Evolutionary conservation across 2,888 invertebrate genomes (phyloP).

Genomic region (Prosopocoilus inquinatus): DNA sequence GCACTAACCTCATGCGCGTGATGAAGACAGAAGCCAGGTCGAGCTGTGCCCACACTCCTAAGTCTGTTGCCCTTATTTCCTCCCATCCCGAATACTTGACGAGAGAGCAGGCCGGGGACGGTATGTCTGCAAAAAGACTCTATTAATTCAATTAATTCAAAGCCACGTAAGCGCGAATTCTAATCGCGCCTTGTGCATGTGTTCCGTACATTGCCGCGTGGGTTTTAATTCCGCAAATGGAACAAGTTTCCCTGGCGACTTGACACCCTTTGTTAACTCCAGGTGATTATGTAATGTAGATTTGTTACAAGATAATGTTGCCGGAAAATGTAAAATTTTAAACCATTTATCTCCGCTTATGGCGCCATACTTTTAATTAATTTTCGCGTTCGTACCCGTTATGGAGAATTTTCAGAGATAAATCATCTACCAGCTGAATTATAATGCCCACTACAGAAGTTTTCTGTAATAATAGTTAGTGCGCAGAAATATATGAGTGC

Average conservation of each 20-base stretch:
- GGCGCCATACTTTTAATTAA: no score
- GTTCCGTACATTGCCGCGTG: conserved; percentile 5
- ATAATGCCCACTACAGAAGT: no score
- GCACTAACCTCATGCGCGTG: conserved; percentile 53
- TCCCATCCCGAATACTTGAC: conserved; percentile 54
- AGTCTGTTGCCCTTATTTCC: conserved; percentile 48
- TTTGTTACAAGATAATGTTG: no score
- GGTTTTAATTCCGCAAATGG: conserved; percentile 32
- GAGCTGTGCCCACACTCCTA: conserved; percentile 51
- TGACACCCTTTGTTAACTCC: neutral
- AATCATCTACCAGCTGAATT: no score
- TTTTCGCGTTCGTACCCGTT: no score
- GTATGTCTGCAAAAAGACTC: conserved; percentile 48
- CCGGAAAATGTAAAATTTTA: no score
- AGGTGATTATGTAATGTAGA: neutral
- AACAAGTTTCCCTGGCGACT: conserved; percentile 12
- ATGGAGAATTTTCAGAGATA: no score
- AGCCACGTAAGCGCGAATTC: neutral
- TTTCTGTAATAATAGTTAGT: no score
- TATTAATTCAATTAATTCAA: conserved; percentile 2
- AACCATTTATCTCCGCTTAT: no score
- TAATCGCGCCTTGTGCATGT: neutral
- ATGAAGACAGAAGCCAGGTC: conserved; percentile 54
- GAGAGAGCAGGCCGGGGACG: conserved; percentile 51
- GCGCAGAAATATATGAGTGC: no score